Conservation (phyloP, 2,888 invertebrate genomes). For the Galerucella pusilla region DNA sequence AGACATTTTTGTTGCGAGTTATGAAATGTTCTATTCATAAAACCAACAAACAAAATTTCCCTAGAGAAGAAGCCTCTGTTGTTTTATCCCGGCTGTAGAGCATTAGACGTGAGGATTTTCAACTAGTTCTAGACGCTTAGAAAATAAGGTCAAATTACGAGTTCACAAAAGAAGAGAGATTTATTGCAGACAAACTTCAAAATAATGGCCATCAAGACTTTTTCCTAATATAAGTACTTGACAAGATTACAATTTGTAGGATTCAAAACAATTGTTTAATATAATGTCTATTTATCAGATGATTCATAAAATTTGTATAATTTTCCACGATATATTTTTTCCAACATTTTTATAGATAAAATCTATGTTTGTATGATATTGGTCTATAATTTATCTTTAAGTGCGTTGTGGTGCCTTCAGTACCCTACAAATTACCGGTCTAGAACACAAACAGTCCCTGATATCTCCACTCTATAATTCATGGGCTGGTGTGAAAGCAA, state of each 20-base stretch:
- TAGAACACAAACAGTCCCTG: constrained; percentile 15
- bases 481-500: constrained; percentile 24
- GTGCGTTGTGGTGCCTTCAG: constrained; percentile 3
- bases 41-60: constrained; percentile 31
- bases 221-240: too few species aligned
- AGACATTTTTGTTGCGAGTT: constrained; percentile 13
- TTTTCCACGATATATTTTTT: constrained; percentile 1
- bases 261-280: too few species aligned
- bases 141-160: constrained; percentile 9
- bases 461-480: constrained; percentile 14
- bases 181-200: neutral
- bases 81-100: neutral
- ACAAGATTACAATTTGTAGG: neutral
- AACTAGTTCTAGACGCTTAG: neutral
- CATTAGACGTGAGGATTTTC: neutral
- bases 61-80: constrained; percentile 11
- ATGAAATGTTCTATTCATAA: constrained; percentile 17
- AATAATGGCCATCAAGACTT: neutral
- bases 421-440: constrained; percentile 12
- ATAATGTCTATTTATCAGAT: too few species aligned
- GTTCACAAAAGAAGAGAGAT: neutral
- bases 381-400: constrained; percentile 26
- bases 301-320: too few species aligned
- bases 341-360: constrained; percentile 19
- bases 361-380: constrained; percentile 18